A percentile compares a stretch with the other conserved stretches of the same genome.
phyloP scores from a whole-genome alignment of 2,113 vertebrate genomes.

The Pundamilia nyererei region DNA sequence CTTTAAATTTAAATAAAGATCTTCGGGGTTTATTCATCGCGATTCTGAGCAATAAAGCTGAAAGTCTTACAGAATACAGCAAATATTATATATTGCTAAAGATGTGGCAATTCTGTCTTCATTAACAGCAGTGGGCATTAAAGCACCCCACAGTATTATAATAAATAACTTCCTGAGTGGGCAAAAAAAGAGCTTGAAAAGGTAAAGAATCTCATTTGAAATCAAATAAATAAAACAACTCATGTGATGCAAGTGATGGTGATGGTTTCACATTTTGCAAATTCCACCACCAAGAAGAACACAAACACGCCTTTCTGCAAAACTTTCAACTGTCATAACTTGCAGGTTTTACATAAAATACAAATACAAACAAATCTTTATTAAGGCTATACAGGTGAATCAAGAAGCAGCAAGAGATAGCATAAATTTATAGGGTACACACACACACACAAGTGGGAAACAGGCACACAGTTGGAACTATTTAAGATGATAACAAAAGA shows the following conservation, averaged over 20 bases:
- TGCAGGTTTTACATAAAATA: not conserved
- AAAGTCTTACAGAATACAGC: not conserved
- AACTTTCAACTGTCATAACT: rapidly evolving
- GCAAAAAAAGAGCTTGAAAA: not conserved
- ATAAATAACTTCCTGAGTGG: not conserved
- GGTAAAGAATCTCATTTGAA: not conserved
- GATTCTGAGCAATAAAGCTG: not conserved
- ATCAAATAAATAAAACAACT: not conserved
- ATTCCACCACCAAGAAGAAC: not conserved
- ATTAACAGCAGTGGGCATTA: not conserved
- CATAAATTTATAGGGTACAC: not conserved
- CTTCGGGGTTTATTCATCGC: not conserved
- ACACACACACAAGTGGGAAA: not conserved
- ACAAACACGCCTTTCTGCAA: not conserved
- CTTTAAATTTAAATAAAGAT: not conserved
- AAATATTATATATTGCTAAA: not conserved
- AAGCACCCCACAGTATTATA: not conserved
- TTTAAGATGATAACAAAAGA: not conserved
- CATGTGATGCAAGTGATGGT: not conserved
- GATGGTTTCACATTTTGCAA: not conserved
- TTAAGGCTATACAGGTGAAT: not conserved
- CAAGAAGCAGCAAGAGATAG: not conserved
- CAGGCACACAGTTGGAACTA: not conserved
- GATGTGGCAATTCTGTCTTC: not conserved
- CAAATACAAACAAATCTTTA: not conserved